Base-by-base conservation (phyloP, 2,888 invertebrate species). In the Eupithecia inturbata region DNA sequence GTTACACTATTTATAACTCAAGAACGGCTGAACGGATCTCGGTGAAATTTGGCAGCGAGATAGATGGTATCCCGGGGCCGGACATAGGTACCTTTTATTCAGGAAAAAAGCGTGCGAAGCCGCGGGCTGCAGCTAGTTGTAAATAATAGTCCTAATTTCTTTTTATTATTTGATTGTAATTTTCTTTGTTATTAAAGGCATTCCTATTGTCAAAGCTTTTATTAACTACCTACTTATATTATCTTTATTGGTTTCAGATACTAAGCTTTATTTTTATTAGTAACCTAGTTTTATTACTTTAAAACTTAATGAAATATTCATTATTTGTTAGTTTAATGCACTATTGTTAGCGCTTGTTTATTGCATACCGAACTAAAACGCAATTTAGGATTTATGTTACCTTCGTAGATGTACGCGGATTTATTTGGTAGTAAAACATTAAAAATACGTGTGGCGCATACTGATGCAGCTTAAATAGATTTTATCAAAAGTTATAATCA, bases 281-380 rank as follows among this genome's bases (percentile, higher is more conserved):
- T 26, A 53, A 53, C 22, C 9, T 22, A 1, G 28, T 28, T 60
- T 0, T 0, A 62, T 62, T 31, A 31, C 16, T 62, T 60, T 53
- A 87, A 87, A 88, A 89, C 83, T 77, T 78, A 82, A 89, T 91
- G 87, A 89, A 91, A 89, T 89, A 92, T 91, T 91, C 89, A 91
- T 91, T 89, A 88, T 90, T 89, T 88, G 87, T 77, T 77, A 78
- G 83, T 83, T 83, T 81, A 79, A 83, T 84, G 82, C 79, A 82
- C 88, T 84, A 89, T 91, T 91, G 92, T 91, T 86, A 80, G 79
- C 71, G 73, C 84, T 77, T 85, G 91, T 92, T 92, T 92, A 92
- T 88, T 81, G 80, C 68, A 75, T 79, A 70, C 82, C 71, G 26
- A 57, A 12, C 26, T 57, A 57, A 57, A 82, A 80, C 88, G 89